These are phyloP conservation scores for Gymnocheta viridis DNA, from an alignment of 2,888 invertebrate species.

Conservation along the genomic window DNA sequence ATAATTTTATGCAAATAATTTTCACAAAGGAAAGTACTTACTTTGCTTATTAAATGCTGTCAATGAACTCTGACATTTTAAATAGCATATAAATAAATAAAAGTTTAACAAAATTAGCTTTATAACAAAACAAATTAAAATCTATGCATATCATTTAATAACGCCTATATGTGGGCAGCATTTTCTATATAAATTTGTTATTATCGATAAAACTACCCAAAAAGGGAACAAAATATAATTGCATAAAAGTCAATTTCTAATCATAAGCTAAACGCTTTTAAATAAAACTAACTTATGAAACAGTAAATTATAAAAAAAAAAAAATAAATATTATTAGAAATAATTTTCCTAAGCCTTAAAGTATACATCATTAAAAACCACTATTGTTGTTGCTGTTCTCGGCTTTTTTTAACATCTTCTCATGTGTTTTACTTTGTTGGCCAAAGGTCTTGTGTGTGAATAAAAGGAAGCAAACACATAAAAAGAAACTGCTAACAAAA, in stretches of 20 bases:
- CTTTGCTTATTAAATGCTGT: background rate
- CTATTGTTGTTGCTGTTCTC: slow-evolving; percentile 43
- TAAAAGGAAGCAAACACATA: background rate
- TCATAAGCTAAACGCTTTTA: background rate
- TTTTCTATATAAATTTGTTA: slow-evolving; percentile 19
- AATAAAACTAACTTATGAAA: background rate
- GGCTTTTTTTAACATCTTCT: background rate
- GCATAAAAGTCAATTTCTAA: slow-evolving; percentile 43
- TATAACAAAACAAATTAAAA: background rate
- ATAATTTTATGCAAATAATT: slow-evolving; percentile 19
- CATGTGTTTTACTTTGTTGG: background rate
- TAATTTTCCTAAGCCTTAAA: slow-evolving; percentile 43
- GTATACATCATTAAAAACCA: slow-evolving; percentile 51
- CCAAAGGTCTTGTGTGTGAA: background rate
- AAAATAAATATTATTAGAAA: too few species aligned
- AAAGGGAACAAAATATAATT: background rate
- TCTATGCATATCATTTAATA: slow-evolving; percentile 54
- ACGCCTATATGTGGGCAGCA: slow-evolving; percentile 52
- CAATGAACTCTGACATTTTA: slow-evolving; percentile 45
- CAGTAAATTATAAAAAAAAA: background rate
- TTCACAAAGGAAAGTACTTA: background rate
- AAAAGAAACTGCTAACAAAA: slow-evolving; percentile 9
- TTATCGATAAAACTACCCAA: slow-evolving; percentile 13
- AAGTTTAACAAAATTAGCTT: background rate
- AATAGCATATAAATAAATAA: background rate